These are phyloP conservation scores for cattle (Bos taurus) DNA, from an alignment of 2,113 vertebrate genomes.

Conservation along the genomic window DNA sequence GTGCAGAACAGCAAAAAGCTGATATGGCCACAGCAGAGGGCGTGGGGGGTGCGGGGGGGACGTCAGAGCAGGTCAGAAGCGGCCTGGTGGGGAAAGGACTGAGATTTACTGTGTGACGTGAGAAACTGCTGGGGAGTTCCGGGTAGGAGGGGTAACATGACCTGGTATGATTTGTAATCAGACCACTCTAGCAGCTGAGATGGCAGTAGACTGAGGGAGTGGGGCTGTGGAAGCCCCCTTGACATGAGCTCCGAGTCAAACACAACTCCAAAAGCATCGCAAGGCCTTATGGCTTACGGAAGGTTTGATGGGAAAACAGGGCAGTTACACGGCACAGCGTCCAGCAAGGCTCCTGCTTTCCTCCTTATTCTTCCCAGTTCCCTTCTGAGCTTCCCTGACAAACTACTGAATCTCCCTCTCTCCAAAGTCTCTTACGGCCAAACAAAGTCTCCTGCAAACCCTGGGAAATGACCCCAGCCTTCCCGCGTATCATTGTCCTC, in stretches of 20 bases:
- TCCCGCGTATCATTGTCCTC: background rate
- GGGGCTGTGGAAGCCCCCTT: background rate
- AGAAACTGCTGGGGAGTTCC: accelerated
- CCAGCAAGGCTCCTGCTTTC: background rate
- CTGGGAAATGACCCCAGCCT: background rate
- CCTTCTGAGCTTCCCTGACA: background rate
- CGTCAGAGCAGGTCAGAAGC: background rate
- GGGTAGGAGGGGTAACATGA: background rate
- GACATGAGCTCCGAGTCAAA: background rate
- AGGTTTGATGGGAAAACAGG: background rate
- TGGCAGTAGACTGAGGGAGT: background rate
- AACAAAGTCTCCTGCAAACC: background rate
- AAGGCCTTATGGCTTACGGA: background rate
- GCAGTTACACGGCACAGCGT: accelerated
- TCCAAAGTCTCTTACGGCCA: background rate
- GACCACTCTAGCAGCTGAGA: background rate
- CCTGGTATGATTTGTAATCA: background rate
- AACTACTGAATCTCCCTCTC: background rate
- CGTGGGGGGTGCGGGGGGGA: accelerated
- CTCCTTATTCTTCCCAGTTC: background rate
- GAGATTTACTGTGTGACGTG: background rate
- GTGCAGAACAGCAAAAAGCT: background rate
- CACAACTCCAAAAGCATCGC: background rate
- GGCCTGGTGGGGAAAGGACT: background rate
- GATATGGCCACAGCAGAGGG: background rate